Evolutionary conservation across 2,113 vertebrate genomes (phyloP).

Genomic region (Corythornis madagascariensis): DNA sequence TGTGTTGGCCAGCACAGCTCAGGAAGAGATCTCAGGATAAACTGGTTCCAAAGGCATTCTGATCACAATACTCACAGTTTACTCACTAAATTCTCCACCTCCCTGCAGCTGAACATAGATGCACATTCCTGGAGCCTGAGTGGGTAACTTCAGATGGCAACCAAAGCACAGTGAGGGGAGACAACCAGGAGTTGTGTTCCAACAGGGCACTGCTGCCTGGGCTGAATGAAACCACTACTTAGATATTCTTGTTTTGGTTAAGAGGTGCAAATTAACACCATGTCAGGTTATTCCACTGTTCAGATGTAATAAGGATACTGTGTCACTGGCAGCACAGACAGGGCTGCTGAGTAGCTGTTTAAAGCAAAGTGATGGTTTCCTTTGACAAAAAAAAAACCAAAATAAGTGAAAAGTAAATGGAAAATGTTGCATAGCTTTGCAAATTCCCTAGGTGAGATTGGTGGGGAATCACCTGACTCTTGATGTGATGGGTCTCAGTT

Average conservation of each 20-base stretch:
- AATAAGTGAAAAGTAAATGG: neutral
- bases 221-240: neutral
- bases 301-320: too few species aligned
- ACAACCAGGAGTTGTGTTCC: neutral
- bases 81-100: neutral
- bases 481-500: rapidly evolving
- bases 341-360: neutral
- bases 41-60: neutral
- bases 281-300: neutral
- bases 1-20: neutral
- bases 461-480: neutral
- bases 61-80: neutral
- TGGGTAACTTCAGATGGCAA: neutral
- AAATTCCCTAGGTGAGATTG: neutral
- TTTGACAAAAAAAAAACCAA: neutral
- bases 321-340: neutral
- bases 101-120: rapidly evolving
- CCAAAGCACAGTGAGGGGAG: neutral
- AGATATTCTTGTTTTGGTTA: rapidly evolving
- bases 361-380: neutral
- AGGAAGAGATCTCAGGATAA: neutral
- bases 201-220: neutral
- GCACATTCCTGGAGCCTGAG: neutral
- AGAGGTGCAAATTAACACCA: neutral
- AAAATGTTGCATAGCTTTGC: neutral